Evolutionary conservation across 2,113 vertebrate genomes (phyloP).

Genomic region (Tylochromis polylepis): DNA sequence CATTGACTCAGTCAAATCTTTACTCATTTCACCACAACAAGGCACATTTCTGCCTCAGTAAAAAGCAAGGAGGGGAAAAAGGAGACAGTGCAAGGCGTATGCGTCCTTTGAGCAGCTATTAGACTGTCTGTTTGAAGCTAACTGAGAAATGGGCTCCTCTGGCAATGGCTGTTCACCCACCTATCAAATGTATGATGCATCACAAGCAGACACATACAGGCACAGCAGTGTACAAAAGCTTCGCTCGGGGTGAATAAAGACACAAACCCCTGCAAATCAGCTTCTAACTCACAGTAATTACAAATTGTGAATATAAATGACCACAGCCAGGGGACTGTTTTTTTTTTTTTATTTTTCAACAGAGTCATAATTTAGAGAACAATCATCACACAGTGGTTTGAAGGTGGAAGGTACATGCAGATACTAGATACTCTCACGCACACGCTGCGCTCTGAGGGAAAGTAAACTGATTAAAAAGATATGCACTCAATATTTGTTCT

Average conservation of each 20-base stretch:
- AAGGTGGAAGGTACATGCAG: background rate
- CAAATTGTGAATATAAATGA: constrained; percentile 43
- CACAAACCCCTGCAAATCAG: background rate
- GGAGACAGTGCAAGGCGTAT: background rate
- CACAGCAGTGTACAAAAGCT: background rate
- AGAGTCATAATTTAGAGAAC: constrained; percentile 19
- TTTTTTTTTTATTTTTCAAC: background rate
- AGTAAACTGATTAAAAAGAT: constrained; percentile 6
- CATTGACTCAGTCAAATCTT: constrained; percentile 24
- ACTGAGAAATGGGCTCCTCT: constrained; percentile 11
- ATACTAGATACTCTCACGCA: background rate
- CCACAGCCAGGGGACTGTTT: background rate
- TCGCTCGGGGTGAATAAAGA: background rate
- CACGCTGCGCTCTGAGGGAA: background rate
- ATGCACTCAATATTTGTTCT: background rate
- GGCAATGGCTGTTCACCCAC: constrained; percentile 16
- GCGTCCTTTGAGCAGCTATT: constrained; percentile 36
- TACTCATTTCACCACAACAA: constrained; percentile 26
- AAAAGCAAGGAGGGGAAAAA: background rate
- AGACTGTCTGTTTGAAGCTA: constrained; percentile 34
- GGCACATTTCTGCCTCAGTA: background rate
- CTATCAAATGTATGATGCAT: constrained; percentile 7
- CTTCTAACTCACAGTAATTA: constrained; percentile 28
- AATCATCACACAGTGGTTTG: constrained; percentile 7
- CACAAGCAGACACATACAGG: background rate